Evolutionary conservation across 1,140 invertebrate genomes (phyloP).

Genomic region (Cheumatopsyche charites): DNA sequence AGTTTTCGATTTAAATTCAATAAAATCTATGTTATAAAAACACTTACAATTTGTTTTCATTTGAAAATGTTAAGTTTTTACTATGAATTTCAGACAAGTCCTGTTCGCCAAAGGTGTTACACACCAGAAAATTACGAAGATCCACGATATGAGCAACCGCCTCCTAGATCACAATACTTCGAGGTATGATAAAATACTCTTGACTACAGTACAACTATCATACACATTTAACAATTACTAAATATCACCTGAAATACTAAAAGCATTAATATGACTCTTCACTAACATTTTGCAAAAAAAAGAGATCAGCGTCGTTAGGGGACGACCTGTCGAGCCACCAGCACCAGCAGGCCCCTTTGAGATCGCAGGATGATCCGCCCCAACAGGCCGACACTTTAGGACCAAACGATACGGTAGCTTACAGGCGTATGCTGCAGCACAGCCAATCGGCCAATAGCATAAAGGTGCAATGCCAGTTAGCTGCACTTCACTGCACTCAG

Average conservation of each 20-base stretch:
- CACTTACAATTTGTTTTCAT: too few relatives aligned
- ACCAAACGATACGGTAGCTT: constrained; percentile 29
- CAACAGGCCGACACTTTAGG: constrained; percentile 7
- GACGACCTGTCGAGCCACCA: constrained; percentile 45
- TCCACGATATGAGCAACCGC: constrained; percentile 38
- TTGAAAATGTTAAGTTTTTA: not conserved
- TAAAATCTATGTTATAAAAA: too few relatives aligned
- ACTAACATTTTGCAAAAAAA: constrained; percentile 28
- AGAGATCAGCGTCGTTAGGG: constrained; percentile 46
- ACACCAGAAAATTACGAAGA: constrained; percentile 43
- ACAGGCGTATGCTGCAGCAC: constrained; percentile 52
- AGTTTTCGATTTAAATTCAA: too few relatives aligned
- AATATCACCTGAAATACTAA: not conserved
- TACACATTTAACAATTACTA: not conserved
- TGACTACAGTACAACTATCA: not conserved
- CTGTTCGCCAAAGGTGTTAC: constrained; percentile 42
- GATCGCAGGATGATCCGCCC: constrained; percentile 23
- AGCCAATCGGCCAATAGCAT: constrained; percentile 58
- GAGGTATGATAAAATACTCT: constrained; percentile 34
- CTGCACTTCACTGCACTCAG: constrained; percentile 15
- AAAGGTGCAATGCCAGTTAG: constrained; percentile 50
- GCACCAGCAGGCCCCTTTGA: not conserved
- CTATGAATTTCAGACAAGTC: constrained; percentile 43
- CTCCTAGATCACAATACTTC: constrained; percentile 44
- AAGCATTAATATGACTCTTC: not conserved